Conservation (phyloP, 2,797 vertebrate genomes). For the Falco columbarius region DNA sequence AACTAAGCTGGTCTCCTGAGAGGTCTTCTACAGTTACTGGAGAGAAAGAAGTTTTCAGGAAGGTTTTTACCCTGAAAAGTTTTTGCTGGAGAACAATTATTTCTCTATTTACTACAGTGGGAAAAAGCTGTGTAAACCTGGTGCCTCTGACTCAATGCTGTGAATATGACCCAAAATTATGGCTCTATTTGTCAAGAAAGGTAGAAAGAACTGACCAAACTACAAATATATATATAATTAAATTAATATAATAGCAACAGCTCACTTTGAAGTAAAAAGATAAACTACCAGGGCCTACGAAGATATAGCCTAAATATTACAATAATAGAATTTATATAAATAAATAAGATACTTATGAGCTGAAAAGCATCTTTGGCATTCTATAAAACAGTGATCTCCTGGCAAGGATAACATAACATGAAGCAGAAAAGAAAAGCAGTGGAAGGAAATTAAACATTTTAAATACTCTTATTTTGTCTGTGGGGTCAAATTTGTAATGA, state of each 20-base stretch:
- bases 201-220: background rate
- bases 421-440: background rate
- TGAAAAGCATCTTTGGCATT: background rate
- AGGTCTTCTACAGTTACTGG: background rate
- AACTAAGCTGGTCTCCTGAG: background rate
- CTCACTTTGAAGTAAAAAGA: background rate
- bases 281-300: background rate
- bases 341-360: background rate
- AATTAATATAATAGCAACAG: background rate
- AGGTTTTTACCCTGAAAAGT: background rate
- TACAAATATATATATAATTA: background rate
- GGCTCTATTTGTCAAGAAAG: background rate
- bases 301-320: background rate
- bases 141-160: background rate
- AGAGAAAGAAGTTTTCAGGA: background rate
- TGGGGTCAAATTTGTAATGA: background rate
- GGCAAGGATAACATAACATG: background rate
- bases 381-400: background rate
- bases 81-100: background rate
- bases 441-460: background rate
- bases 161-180: background rate
- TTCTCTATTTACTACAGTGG: background rate
- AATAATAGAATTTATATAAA: background rate
- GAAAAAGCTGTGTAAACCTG: background rate
- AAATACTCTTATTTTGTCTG: background rate